A percentile compares a stretch with the other conserved stretches of the same genome.
phyloP scores from a whole-genome alignment of 2,888 invertebrate genomes.

The Noctua fimbriata region DNA sequence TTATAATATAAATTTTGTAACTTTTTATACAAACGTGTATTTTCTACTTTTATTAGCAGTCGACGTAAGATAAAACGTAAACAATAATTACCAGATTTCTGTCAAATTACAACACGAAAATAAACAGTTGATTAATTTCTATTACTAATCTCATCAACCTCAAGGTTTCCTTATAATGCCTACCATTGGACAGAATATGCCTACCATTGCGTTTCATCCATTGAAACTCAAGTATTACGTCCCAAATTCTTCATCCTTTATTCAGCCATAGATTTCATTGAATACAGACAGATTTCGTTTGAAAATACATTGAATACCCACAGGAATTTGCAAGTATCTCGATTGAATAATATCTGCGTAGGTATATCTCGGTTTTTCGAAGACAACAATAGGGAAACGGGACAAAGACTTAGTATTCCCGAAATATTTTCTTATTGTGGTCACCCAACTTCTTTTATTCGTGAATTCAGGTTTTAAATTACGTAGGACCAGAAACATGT shows the following conservation, averaged over 20 bases:
- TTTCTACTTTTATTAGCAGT: neutral
- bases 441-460: constrained; percentile 38
- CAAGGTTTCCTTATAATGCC: neutral
- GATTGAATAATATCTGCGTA: constrained; percentile 44
- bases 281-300: constrained; percentile 52
- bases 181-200: neutral
- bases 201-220: constrained; percentile 7
- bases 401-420: constrained; percentile 57
- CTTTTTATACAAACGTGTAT: no score
- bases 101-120: neutral
- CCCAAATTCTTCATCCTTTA: constrained; percentile 21
- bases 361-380: constrained; percentile 38
- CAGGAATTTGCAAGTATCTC: constrained; percentile 44
- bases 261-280: constrained; percentile 48
- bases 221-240: constrained; percentile 31
- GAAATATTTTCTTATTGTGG: constrained; percentile 63
- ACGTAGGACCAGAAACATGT: neutral
- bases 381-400: constrained; percentile 52
- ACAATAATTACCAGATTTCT: neutral
- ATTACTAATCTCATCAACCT: neutral
- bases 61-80: neutral
- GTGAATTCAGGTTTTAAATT: constrained; percentile 37
- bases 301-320: constrained; percentile 50
- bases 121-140: neutral
- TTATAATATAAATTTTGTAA: no score